Conservation (phyloP, 92 coral and sea anemone species). For the Parazoanthus darwini region DNA sequence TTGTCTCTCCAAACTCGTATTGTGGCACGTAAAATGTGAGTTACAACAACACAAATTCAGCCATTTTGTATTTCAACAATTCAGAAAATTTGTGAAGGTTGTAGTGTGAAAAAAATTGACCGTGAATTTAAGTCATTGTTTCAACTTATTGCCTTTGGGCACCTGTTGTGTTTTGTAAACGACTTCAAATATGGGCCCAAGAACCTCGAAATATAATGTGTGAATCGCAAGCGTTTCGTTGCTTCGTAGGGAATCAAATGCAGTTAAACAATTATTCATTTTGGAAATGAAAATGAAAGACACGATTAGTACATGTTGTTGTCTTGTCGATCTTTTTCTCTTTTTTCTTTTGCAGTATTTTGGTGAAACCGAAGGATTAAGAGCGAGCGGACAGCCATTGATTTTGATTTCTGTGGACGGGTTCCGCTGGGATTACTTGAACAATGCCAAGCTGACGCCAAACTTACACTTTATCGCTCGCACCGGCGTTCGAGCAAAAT, state of each 20-base stretch:
- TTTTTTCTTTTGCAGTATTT: slow-evolving; percentile 5
- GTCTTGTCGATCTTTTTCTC: neutral
- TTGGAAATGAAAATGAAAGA: slow-evolving; percentile 3
- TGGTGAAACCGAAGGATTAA: neutral
- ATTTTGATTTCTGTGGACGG: slow-evolving; percentile 87
- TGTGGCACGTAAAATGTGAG: neutral
- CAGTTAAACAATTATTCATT: neutral
- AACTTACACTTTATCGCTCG: slow-evolving; percentile 68
- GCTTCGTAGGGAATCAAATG: neutral
- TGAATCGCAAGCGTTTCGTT: no score
- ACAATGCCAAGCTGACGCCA: slow-evolving; percentile 72
- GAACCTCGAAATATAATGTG: neutral
- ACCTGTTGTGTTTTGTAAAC: slow-evolving; percentile 23
- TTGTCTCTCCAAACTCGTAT: no score
- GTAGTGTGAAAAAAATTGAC: neutral
- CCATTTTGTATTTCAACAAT: no score
- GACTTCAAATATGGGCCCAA: neutral
- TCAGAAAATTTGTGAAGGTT: neutral
- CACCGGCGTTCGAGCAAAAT: slow-evolving; percentile 79
- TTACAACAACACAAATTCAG: neutral
- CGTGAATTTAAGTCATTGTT: neutral
- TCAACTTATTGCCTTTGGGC: neutral
- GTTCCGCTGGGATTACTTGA: slow-evolving; percentile 90
- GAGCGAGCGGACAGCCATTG: slow-evolving; percentile 51
- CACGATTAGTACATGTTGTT: neutral